Evolutionary conservation across 2,888 invertebrate species (phyloP).

Genomic region (Hypolimnas misippus): DNA sequence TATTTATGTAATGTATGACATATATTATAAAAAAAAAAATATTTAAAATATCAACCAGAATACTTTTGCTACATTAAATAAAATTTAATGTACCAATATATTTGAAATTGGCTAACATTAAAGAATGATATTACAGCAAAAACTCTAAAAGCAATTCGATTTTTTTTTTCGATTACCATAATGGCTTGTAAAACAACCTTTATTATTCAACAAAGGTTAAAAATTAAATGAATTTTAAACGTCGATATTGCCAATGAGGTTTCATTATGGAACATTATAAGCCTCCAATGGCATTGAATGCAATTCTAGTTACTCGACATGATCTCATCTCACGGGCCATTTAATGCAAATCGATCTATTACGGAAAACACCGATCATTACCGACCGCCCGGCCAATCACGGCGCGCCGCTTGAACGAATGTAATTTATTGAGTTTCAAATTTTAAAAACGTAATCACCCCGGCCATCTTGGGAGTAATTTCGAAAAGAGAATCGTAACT

Average conservation of each 20-base stretch:
- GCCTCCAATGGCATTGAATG: slow-evolving; percentile 53
- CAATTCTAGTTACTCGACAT: slow-evolving; percentile 64
- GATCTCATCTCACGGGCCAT: slow-evolving; percentile 78
- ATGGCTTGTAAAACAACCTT: background rate
- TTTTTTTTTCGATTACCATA: slow-evolving; percentile 9
- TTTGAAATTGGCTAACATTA: background rate
- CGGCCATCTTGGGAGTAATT: slow-evolving; percentile 73
- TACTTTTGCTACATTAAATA: too few relatives aligned
- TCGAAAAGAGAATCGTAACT: slow-evolving; percentile 56
- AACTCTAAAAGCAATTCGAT: background rate
- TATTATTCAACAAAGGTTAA: background rate
- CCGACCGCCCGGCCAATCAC: slow-evolving; percentile 63
- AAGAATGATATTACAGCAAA: background rate
- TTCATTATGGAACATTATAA: slow-evolving; percentile 8
- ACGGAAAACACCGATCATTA: slow-evolving; percentile 68
- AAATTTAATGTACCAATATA: too few relatives aligned
- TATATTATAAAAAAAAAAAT: too few relatives aligned
- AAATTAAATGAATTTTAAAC: slow-evolving; percentile 3
- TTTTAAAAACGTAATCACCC: slow-evolving; percentile 63
- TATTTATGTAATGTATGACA: too few relatives aligned
- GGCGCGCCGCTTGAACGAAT: slow-evolving; percentile 51
- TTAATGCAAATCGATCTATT: slow-evolving; percentile 81
- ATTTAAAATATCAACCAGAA: too few relatives aligned
- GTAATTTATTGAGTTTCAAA: slow-evolving; percentile 77
- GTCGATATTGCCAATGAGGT: background rate